Base-by-base conservation (phyloP, 2,113 vertebrate genomes). In the Oryzias woworae region DNA sequence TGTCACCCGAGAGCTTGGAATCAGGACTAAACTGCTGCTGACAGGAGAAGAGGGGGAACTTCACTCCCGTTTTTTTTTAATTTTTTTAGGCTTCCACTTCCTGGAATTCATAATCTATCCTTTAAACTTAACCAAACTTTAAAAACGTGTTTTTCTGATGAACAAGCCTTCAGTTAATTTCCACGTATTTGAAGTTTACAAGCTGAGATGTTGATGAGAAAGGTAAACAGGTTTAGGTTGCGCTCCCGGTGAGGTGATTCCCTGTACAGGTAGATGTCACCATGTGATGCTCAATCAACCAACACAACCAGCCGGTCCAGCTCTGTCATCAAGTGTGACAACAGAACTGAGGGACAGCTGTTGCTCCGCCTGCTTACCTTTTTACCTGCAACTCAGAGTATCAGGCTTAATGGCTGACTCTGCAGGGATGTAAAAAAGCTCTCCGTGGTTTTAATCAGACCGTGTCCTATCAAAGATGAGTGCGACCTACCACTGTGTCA, bases 201-300 rank as follows among this genome's bases (percentile, higher is more conserved):
- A 42, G 36, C 8, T 6, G n/a, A 5, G 14, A 56, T 64, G 66
- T 76, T 75, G 71, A 74, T 81, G 66, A 80, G 66, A 78, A 70
- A 81, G 56, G 81, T 73, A 67, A 85, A 85, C 54, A 18, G 58
- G 53, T 50, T 55, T 45, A 86, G 53, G 78, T 61, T 75, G 80
- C 81, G 62, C 78, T 84, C 81, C 78, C 85, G 90, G 76, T 87
- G 74, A 68, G 75, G 74, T 64, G 66, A 62, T 72, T 69, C 45
- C 50, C 53, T n/a, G 26, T 43, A 61, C 59, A 66, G 78, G 54
- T 66, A 58, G 61, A 62, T 82, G 71, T 85, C 66, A 74, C 63
- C 66, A 46, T 84, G 78, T 73, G 75, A 71, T 53, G 51, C 67
- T 69, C 67, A 14, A 26, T 50, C 56, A 78, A 85, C 57, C 51